Evolutionary conservation across 2,113 vertebrate genomes (phyloP).

Genomic region (Callipepla squamata): DNA sequence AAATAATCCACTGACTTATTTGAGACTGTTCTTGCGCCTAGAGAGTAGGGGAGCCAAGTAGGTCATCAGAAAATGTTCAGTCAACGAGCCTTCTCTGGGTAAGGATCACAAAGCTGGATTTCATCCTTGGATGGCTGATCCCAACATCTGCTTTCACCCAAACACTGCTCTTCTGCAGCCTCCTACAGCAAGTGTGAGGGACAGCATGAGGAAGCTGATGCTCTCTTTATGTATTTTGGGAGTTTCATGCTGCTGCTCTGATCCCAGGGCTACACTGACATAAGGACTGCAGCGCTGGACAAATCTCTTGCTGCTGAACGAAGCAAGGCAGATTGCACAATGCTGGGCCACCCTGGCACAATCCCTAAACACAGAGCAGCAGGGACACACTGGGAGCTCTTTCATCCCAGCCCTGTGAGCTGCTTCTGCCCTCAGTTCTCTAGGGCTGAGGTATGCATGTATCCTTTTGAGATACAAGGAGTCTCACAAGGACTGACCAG

Average conservation of each 20-base stretch:
- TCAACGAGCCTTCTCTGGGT: neutral
- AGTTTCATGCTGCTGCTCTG: neutral
- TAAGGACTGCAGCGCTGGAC: neutral
- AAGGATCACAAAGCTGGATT: neutral
- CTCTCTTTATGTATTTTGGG: neutral
- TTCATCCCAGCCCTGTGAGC: neutral
- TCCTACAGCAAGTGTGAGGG: neutral
- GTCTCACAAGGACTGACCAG: neutral
- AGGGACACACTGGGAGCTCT: neutral
- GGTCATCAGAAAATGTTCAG: neutral
- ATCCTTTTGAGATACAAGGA: neutral
- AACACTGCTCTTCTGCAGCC: neutral
- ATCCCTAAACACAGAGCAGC: neutral
- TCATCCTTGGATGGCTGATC: neutral
- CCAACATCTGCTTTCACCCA: neutral
- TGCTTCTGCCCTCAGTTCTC: neutral
- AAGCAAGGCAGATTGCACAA: neutral
- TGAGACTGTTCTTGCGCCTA: neutral
- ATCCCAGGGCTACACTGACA: neutral
- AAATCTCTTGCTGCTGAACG: neutral
- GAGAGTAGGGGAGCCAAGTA: neutral
- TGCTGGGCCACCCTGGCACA: neutral
- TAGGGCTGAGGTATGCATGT: neutral
- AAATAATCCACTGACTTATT: neutral
- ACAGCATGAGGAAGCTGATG: neutral